Conservation (phyloP, 2,113 vertebrate species). For the Sylvia atricapilla region DNA sequence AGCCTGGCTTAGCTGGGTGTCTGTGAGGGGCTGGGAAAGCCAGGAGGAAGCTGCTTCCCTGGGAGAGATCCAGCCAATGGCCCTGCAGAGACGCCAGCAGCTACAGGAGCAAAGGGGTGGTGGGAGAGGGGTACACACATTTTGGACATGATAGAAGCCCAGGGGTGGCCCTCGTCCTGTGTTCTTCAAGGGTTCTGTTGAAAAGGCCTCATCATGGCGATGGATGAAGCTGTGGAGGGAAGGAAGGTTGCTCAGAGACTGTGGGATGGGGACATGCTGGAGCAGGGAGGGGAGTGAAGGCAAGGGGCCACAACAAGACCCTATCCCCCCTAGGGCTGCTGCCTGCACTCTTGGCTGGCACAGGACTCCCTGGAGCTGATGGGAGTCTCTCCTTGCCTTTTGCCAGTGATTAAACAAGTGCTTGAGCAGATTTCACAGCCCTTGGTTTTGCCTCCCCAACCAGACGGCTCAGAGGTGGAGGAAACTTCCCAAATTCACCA, state of each 20-base stretch:
- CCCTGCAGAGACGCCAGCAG: not conserved
- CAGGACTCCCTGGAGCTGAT: not conserved
- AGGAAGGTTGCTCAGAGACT: not conserved
- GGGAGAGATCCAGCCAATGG: not conserved
- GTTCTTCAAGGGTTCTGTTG: conserved; percentile 96
- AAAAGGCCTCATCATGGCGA: conserved; percentile 96
- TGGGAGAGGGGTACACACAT: conserved; percentile 72
- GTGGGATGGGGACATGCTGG: rapidly evolving
- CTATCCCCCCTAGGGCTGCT: rapidly evolving
- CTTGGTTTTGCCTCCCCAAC: not conserved
- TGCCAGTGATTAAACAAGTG: not conserved
- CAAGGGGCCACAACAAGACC: not conserved
- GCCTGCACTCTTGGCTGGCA: not conserved
- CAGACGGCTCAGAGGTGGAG: not conserved
- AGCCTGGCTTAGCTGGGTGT: not conserved
- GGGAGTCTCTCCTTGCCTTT: not conserved
- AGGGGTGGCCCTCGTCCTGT: conserved; percentile 92
- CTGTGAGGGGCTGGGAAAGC: not conserved
- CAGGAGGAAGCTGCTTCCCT: not conserved
- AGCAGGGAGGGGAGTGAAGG: not conserved
- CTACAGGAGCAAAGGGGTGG: not conserved
- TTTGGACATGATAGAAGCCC: conserved; percentile 97
- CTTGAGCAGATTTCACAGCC: not conserved
- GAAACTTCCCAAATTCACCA: not conserved
- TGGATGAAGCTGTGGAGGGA: conserved; percentile 88